phyloP scores from a whole-genome alignment of 35 echinoderm and acorn worm genomes.

The Chiridota heheva region DNA sequence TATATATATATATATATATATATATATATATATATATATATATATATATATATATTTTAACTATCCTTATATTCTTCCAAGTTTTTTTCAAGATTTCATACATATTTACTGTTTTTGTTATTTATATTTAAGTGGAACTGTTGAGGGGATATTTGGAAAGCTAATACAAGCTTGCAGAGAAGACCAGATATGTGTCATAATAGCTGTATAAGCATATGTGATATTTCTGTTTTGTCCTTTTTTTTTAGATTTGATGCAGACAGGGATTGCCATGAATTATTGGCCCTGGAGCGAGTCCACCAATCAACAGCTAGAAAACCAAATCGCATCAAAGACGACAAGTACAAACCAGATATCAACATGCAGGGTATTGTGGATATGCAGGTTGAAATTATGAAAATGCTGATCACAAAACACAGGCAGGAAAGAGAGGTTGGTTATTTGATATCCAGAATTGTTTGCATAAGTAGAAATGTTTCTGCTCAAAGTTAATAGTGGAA shows the following conservation, averaged over 20 bases:
- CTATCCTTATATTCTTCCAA: too few relatives aligned
- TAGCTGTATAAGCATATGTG: background rate
- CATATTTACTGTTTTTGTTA: too few relatives aligned
- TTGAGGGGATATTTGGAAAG: too few relatives aligned
- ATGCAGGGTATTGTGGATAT: conserved; percentile 78
- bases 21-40: too few relatives aligned
- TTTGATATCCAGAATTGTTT: background rate
- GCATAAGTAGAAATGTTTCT: background rate
- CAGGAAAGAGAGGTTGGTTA: conserved; percentile 76
- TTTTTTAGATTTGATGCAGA: conserved; percentile 83
- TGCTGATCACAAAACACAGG: conserved; percentile 76
- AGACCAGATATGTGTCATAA: too few relatives aligned
- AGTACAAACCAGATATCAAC: conserved; percentile 44
- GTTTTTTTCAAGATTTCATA: too few relatives aligned
- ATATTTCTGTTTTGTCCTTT: background rate
- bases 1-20: too few relatives aligned
- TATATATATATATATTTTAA: too few relatives aligned
- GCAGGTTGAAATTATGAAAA: conserved; percentile 80
- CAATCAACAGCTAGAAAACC: conserved; percentile 24
- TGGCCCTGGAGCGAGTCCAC: conserved; percentile 76
- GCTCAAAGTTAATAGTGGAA: too few relatives aligned
- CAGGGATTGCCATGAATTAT: conserved; percentile 65
- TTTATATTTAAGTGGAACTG: too few relatives aligned
- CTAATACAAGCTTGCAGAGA: too few relatives aligned
- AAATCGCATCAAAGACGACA: conserved; percentile 39